Evolutionary conservation across 1,140 invertebrate genomes (phyloP).

Genomic region (Lethrus apterus): DNA sequence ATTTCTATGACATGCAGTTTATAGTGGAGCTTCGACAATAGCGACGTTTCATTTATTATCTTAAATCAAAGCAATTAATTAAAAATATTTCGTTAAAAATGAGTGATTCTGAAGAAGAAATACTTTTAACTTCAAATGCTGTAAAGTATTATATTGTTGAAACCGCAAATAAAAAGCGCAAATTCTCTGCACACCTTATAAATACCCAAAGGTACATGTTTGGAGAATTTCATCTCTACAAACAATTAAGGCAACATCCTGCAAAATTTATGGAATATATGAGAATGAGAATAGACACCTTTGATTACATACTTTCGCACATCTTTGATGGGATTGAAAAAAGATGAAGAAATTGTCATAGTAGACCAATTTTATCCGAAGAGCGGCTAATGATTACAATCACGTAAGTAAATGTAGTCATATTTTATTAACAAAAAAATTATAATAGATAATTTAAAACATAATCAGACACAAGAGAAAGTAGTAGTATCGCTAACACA

Average conservation of each 20-base stretch:
- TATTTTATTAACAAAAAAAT: constrained; percentile 1
- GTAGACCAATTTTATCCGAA: constrained; percentile 11
- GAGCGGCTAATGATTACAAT: constrained; percentile 5
- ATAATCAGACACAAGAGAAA: background rate
- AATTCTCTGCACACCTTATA: too few species aligned
- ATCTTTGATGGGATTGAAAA: constrained; percentile 3
- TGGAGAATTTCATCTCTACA: constrained; percentile 1
- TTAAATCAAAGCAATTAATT: background rate
- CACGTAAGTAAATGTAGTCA: background rate
- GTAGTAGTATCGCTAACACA: constrained; percentile 8
- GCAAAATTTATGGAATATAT: too few species aligned
- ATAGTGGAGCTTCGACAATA: background rate
- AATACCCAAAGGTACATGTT: too few species aligned
- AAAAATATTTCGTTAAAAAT: too few species aligned
- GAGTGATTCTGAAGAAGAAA: too few species aligned
- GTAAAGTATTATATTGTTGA: too few species aligned
- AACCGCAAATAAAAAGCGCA: too few species aligned
- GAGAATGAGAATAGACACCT: too few species aligned
- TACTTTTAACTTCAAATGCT: too few species aligned
- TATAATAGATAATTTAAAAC: too few species aligned
- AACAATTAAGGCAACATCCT: too few species aligned
- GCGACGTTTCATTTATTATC: background rate
- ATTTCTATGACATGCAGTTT: constrained; percentile 1
- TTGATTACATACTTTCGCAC: constrained; percentile 1
- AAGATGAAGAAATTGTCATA: constrained; percentile 5